These are phyloP conservation scores for Baronia brevicornis DNA, from an alignment of 2,888 invertebrate genomes.

Conservation along the genomic window DNA sequence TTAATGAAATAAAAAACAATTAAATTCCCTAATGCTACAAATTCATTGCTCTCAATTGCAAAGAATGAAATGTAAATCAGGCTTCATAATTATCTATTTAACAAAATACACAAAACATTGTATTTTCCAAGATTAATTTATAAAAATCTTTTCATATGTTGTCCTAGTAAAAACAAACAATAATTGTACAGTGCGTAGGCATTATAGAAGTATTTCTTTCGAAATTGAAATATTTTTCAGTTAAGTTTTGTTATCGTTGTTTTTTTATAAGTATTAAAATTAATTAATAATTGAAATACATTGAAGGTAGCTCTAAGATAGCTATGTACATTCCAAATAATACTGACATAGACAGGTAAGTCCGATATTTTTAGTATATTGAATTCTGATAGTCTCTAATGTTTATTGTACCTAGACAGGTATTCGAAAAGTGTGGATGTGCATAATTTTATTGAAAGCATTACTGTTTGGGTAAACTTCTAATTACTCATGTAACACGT, in stretches of 20 bases:
- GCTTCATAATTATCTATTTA: too few relatives aligned
- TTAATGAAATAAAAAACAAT: too few relatives aligned
- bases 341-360: conserved; percentile 26
- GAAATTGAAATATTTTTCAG: neutral
- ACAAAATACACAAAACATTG: too few relatives aligned
- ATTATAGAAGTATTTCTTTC: too few relatives aligned
- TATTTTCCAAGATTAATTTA: too few relatives aligned
- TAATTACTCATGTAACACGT: conserved; percentile 68
- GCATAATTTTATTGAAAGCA: conserved; percentile 35
- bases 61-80: too few relatives aligned
- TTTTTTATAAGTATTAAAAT: neutral
- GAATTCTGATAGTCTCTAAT: conserved; percentile 42
- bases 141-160: too few relatives aligned
- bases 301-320: conserved; percentile 23
- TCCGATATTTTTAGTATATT: conserved; percentile 25
- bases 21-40: too few relatives aligned
- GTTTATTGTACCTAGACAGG: conserved; percentile 34
- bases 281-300: conserved; percentile 3
- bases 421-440: conserved; percentile 50
- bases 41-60: too few relatives aligned
- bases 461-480: conserved; percentile 42
- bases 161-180: neutral
- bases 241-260: neutral
- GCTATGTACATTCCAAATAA: conserved; percentile 43
- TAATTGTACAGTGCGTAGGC: too few relatives aligned